Evolutionary conservation across 1,140 invertebrate genomes (phyloP).

Genomic region (Temnothorax curvispinosus): DNA sequence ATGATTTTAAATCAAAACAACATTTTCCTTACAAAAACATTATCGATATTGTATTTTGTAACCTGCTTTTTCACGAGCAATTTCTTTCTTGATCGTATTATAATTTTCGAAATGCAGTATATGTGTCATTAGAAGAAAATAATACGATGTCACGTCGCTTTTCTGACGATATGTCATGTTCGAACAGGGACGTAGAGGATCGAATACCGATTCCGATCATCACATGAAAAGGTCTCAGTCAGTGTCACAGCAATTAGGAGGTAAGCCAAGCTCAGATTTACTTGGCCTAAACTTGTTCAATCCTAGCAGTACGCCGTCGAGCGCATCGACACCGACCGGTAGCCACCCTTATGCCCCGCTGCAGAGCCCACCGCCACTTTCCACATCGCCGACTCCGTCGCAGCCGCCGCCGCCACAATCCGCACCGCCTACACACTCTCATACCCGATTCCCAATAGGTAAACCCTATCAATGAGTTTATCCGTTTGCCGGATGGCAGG

Average conservation of each 20-base stretch:
- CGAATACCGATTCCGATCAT: constrained; percentile 88
- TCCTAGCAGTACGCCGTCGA: constrained; percentile 90
- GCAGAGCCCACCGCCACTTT: constrained; percentile 88
- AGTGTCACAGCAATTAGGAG: constrained; percentile 91
- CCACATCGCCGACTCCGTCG: constrained; percentile 81
- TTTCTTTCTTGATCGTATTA: not conserved
- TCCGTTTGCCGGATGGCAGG: not conserved
- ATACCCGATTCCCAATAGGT: constrained; percentile 81
- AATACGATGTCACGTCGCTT: not conserved
- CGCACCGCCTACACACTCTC: constrained; percentile 79
- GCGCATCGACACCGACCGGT: constrained; percentile 94
- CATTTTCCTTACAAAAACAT: not conserved
- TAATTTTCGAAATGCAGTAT: not conserved
- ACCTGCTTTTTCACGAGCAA: not conserved
- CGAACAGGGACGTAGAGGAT: constrained; percentile 86
- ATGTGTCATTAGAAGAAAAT: not conserved
- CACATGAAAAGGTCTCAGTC: constrained; percentile 92
- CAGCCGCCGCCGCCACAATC: constrained; percentile 79
- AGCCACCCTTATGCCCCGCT: constrained; percentile 93
- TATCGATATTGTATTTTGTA: not conserved
- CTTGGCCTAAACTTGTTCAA: constrained; percentile 92
- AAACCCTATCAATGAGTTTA: constrained; percentile 23
- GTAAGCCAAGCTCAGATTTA: constrained; percentile 93
- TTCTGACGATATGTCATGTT: constrained; percentile 42
- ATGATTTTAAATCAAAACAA: not conserved